Evolutionary conservation across 2,797 vertebrate species (phyloP).

Genomic region (Aplochiton taeniatus): DNA sequence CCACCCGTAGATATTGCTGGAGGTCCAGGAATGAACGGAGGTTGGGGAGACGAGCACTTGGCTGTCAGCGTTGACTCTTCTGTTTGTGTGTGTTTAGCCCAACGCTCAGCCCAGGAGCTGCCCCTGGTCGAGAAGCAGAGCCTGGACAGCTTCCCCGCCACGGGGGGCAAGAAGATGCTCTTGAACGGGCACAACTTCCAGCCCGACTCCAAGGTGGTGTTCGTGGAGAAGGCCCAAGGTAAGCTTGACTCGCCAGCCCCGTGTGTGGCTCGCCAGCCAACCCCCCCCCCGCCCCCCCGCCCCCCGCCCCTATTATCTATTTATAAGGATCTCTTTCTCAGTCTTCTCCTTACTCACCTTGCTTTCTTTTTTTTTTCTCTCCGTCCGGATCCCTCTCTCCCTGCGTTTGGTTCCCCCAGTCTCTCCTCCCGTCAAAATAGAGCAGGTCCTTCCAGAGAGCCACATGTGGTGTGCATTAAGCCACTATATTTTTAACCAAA

Average conservation of each 20-base stretch:
- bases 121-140: slow-evolving; percentile 88
- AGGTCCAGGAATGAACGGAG: too few relatives aligned
- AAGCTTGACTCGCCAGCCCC: slow-evolving; percentile 49
- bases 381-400: slow-evolving; percentile 17
- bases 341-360: neutral
- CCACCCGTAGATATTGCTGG: too few relatives aligned
- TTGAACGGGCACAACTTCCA: slow-evolving; percentile 85
- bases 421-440: slow-evolving; percentile 77
- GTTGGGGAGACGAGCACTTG: too few relatives aligned
- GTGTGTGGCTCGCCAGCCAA: slow-evolving; percentile 60
- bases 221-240: slow-evolving; percentile 90
- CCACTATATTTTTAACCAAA: slow-evolving; percentile 62
- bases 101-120: slow-evolving; percentile 87
- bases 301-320: neutral
- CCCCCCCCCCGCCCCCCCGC: neutral
- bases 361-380: neutral
- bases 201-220: slow-evolving; percentile 86
- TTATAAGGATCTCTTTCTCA: slow-evolving; percentile 8
- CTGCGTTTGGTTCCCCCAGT: slow-evolving; percentile 25
- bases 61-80: too few relatives aligned
- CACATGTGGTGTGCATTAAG: slow-evolving; percentile 57
- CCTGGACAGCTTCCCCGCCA: slow-evolving; percentile 78
- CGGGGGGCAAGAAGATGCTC: slow-evolving; percentile 84
- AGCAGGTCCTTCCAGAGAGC: slow-evolving; percentile 52
- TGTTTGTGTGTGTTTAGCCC: slow-evolving; percentile 67